Evolutionary conservation across 2,888 invertebrate species (phyloP), one percentile per base, ranked within the genome.

Genomic region (Tipula lateralis): DNA sequence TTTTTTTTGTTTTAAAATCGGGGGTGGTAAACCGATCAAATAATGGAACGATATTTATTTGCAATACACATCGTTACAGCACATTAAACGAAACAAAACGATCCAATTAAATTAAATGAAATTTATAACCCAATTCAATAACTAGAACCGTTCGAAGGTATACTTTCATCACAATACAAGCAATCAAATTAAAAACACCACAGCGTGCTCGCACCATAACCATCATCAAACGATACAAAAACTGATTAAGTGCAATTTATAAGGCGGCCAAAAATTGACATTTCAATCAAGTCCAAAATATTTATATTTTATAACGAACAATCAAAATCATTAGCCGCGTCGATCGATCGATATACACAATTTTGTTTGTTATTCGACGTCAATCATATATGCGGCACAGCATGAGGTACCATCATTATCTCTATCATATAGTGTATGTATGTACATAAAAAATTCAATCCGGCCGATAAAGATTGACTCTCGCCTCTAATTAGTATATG

Each of bases 231-330:
- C 66, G n/a, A 24, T 24, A 66, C 9, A 66, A 16, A 66, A 36
- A 16, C 66, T 66, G 66, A 66, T 66, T 66, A 66, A 66, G 66
- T 66, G 66, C 66, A 66, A 66, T 66, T 66, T 66, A 66, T 66
- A 66, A 66, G 66, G 66, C 66, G 66, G 66, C 66, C 66, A 66
- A 66, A 66, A 19, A 66, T 66, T 66, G 66, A 66, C 66, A 66
- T 66, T 66, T 66, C 24, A 66, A 66, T 66, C 66, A 66, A 24
- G n/a, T n/a, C n/a, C 1, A 66, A 12, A 66, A 50, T 19, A 50
- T 36, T 36, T 6, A 44, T n/a, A 4, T 44, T n/a, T n/a, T 66
- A 24, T 12, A 66, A 9, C 66, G 1, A 24, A 66, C 66, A 66
- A 66, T 66, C 66, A 66, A 66, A 66, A 66, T 66, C 66, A 66